Base-by-base conservation (phyloP, 2,888 invertebrate genomes). In the Torymus aiolomorphi region DNA sequence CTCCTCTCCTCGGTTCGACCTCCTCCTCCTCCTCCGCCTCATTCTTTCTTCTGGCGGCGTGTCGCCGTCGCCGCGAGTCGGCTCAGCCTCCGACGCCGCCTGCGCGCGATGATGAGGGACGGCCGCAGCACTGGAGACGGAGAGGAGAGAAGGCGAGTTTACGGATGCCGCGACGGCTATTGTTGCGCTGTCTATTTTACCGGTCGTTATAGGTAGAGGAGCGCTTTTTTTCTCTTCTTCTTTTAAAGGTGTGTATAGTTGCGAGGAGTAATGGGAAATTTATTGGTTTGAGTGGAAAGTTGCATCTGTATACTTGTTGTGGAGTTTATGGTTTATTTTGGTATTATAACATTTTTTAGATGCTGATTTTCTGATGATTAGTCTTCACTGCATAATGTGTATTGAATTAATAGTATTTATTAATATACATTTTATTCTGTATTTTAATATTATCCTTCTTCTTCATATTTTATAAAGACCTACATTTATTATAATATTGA, bases 11-110 rank as follows among this genome's bases (percentile, higher is more conserved):
- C 24, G 57, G 75, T 72, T 66, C 76, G 71, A 72, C 65, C 73
- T 79, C 80, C 76, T 81, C 80, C 63, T 83, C 83, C 80, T 83
- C 83, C 82, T 83, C 85, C 74, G 56, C 82, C 80, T 77, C 76
- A 76, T 76, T 54, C 80, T 79, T 77, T 78, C 81, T 80, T 75
- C 76, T 57, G 76, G 49, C 16, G 24, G 42, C 31, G n/a, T 62
- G 56, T 61, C 11, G 52, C 69, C 69, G 75, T 51, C 71, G 80
- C 77, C 74, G 72, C 61, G n/a, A 42, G 82, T 83, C 74, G 82
- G 80, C 81, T 80, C 83, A 79, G 82, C 83, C 63, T 76, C 76
- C 69, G 75, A 62, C 71, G 82, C 81, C 82, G 81, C 83, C 70
- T 80, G 75, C 74, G 74, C 42, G 62, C 59, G 61, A 61, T 14